Percentiles rank a stretch among this genome's conserved stretches.
phyloP scores from a whole-genome alignment of 2,113 vertebrate genomes.

The Mobula birostris region DNA sequence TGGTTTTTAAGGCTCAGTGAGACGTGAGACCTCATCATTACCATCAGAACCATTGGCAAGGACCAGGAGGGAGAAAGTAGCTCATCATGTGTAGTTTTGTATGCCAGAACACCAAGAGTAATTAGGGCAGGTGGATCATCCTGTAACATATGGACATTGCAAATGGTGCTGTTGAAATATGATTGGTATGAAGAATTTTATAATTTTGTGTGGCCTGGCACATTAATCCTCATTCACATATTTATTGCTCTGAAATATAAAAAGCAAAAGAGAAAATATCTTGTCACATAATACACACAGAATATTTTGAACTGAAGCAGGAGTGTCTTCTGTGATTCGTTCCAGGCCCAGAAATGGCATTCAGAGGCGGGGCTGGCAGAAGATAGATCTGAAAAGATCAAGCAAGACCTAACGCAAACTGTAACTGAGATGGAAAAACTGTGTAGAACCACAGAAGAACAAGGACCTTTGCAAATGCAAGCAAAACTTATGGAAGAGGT shows the following conservation, averaged over 20 bases:
- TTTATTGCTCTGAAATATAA: neutral
- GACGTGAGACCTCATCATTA: neutral
- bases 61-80: too few relatives aligned
- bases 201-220: neutral
- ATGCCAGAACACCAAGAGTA: too few relatives aligned
- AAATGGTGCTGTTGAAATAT: neutral
- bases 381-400: constrained; percentile 47
- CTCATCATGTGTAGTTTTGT: neutral
- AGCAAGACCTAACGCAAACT: constrained; percentile 42
- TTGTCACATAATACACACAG: neutral
- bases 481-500: constrained; percentile 47
- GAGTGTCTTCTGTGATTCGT: neutral
- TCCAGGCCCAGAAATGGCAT: constrained; percentile 55
- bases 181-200: neutral
- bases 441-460: constrained; percentile 41
- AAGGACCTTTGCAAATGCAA: constrained; percentile 46
- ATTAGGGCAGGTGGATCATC: too few relatives aligned
- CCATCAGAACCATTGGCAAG: neutral
- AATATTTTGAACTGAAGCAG: too few relatives aligned
- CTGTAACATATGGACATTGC: too few relatives aligned
- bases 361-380: constrained; percentile 56
- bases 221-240: neutral
- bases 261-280: neutral
- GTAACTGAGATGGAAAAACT: constrained; percentile 43
- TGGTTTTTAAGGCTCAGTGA: neutral